Conservation (phyloP, 2,797 vertebrate species). For the Ctenosaura bakeri region DNA sequence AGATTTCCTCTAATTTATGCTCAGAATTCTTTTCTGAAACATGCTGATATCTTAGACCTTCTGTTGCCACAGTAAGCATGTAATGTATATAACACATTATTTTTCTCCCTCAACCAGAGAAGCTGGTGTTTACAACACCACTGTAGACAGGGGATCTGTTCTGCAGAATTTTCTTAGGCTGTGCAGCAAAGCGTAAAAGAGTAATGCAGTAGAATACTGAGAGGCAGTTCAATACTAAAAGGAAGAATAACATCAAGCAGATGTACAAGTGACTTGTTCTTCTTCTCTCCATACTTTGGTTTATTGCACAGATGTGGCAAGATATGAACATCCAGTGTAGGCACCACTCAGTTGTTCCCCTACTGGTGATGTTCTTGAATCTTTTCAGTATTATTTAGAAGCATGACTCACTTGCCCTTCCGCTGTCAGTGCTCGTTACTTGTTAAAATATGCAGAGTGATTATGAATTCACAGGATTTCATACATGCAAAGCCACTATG, state of each 20-base stretch:
- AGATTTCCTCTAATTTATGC: neutral
- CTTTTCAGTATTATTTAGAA: neutral
- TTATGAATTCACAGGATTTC: no score
- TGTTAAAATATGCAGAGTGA: neutral
- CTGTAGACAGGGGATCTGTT: neutral
- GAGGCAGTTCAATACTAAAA: neutral
- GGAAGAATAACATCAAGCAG: neutral
- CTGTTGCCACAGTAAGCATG: neutral
- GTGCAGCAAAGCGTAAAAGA: neutral
- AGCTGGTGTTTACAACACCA: neutral
- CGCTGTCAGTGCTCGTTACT: constrained; percentile 4
- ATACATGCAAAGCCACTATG: no score
- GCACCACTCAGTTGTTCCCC: neutral
- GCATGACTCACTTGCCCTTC: constrained; percentile 11
- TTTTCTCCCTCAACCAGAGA: neutral
- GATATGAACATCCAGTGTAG: neutral
- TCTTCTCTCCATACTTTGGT: neutral
- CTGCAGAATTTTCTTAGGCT: neutral
- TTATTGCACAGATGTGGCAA: constrained; percentile 6
- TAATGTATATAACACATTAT: neutral
- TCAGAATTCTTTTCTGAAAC: constrained; percentile 1
- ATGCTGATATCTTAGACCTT: constrained; percentile 16
- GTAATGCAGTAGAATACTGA: neutral
- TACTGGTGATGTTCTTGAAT: neutral
- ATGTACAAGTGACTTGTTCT: neutral